Base-by-base conservation (phyloP, 2,113 vertebrate genomes). In the Barbus barbus region DNA sequence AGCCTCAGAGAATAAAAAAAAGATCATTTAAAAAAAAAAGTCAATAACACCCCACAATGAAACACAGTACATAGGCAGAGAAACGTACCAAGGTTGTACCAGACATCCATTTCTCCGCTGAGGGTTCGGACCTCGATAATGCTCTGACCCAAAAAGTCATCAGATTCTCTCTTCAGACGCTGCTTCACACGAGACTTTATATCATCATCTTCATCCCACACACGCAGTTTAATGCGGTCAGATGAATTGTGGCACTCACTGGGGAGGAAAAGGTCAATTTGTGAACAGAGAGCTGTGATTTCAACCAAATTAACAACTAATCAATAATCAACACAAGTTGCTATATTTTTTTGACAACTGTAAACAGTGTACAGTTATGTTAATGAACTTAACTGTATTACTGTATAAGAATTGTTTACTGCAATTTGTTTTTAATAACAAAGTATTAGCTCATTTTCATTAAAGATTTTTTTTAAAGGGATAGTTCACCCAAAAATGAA, bases 51-150 rank as follows among this genome's bases (percentile, higher is more conserved):
- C 22, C 1, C 9, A 38, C 65, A 69, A 22, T 69, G 18, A 69
- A 5, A 71, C 33, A 12, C n/a, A n/a, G n/a, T 22, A n/a, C 18
- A 38, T 12, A 69, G 9, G 20, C 9, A 3, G 69, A 72, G 5
- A 13, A 65, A 86, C 84, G 92, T 88, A 99, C 98, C 97, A 24
- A 99, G 94, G 90, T 97, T 99, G 94, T 99, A 99, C 97, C 98
- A 99, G 87, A 99, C 97, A 31, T 99, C 98, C 98, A 99, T 99
- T 92, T 99, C 98, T 65, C 98, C 98, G 0, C 97, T 98, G 86
- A 99, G 95, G 0, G 97, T 99, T 81, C 97, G 97, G 84, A 99
- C 98, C 90, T 99, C 98, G 3, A 99, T 99, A 93, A 99, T 98
- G 0, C 97, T 99, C 93, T 99, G 98, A 38, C 98, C 98, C 88